Evolutionary conservation across 2,113 vertebrate genomes (phyloP).

Genomic region (Parus major): DNA sequence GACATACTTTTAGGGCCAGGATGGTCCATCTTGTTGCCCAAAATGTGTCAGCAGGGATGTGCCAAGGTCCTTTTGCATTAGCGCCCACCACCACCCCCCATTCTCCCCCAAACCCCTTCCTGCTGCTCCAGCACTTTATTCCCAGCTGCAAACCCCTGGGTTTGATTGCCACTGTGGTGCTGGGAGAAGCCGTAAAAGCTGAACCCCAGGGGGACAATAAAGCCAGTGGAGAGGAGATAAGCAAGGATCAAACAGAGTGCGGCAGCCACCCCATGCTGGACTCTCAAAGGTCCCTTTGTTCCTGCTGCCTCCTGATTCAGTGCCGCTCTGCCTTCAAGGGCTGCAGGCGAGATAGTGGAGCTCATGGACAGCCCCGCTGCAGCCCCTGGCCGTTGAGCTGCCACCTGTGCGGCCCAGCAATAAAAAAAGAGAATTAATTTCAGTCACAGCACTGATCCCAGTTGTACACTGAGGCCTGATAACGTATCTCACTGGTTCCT

Average conservation of each 20-base stretch:
- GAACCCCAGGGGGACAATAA: slow-evolving; percentile 29
- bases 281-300: slow-evolving; percentile 70
- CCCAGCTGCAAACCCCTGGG: slow-evolving; percentile 38
- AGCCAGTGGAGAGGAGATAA: slow-evolving; percentile 34
- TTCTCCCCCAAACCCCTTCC: background rate
- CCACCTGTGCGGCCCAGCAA: slow-evolving; percentile 53
- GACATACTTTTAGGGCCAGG: background rate
- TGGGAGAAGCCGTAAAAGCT: slow-evolving; percentile 56
- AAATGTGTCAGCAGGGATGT: rapidly evolving
- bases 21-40: rapidly evolving
- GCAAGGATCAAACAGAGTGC: slow-evolving; percentile 20
- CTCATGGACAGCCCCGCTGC: background rate
- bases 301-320: background rate
- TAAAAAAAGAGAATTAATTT: slow-evolving; percentile 64
- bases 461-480: slow-evolving; percentile 43
- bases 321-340: slow-evolving; percentile 39
- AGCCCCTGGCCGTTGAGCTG: slow-evolving; percentile 57
- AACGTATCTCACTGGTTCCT: slow-evolving; percentile 35
- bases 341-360: background rate
- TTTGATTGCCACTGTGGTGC: background rate
- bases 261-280: background rate
- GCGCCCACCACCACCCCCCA: no score
- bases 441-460: slow-evolving; percentile 44
- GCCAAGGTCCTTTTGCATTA: background rate
- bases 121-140: background rate